Conservation (phyloP, 2,888 invertebrate genomes). For the Xanthorhoe spadicearia region DNA sequence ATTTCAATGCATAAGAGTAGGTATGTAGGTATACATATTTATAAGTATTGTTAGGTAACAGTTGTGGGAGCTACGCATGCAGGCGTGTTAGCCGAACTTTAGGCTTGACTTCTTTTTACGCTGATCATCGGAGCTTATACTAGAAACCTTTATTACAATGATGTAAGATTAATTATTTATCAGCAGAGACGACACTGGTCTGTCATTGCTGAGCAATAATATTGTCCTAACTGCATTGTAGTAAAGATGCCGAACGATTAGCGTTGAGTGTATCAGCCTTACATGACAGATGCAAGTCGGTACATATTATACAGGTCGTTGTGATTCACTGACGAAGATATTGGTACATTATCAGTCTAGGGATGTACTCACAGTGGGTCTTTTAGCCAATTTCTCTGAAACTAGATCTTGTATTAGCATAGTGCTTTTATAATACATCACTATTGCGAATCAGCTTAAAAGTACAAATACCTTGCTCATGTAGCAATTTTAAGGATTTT, state of each 20-base stretch:
- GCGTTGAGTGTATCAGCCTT: conserved; percentile 10
- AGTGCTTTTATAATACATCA: conserved; percentile 60
- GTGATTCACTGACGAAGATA: conserved; percentile 53
- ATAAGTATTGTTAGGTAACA: conserved; percentile 59
- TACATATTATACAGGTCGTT: conserved; percentile 48
- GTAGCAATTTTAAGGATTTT: conserved; percentile 73
- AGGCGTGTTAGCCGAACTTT: conserved; percentile 50
- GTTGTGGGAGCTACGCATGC: conserved; percentile 45
- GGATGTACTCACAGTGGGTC: conserved; percentile 67
- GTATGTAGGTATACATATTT: conserved; percentile 46
- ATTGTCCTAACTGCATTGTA: background rate
- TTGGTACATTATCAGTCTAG: conserved; percentile 53
- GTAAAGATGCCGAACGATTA: background rate
- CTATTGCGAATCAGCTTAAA: conserved; percentile 61
- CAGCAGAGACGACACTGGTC: background rate
- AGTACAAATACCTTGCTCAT: conserved; percentile 83
- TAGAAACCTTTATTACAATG: background rate
- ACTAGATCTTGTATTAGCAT: conserved; percentile 66
- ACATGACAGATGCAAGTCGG: conserved; percentile 67
- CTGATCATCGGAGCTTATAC: background rate
- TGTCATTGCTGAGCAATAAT: background rate
- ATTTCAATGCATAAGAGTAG: conserved; percentile 71
- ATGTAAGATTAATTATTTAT: background rate
- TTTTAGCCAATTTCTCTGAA: conserved; percentile 63
- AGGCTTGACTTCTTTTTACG: background rate